phyloP scores from a whole-genome alignment of 2,888 invertebrate species.

The Euclidia mi region DNA sequence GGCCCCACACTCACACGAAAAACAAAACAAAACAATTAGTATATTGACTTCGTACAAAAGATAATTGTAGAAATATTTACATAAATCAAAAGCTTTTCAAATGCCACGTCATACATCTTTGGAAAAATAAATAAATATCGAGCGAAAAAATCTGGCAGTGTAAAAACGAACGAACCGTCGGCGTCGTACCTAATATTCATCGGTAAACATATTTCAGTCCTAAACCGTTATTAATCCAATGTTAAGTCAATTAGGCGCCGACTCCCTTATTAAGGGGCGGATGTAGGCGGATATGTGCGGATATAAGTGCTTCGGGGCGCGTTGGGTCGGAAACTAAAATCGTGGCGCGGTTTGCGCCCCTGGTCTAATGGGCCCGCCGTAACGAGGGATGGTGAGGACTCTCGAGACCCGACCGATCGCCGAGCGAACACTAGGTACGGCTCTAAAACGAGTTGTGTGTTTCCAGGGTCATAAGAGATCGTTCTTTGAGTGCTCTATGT shows the following conservation, averaged over 20 bases:
- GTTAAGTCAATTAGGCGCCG: constrained; percentile 87
- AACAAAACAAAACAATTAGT: no score
- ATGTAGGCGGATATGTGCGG: constrained; percentile 74
- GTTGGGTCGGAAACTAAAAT: constrained; percentile 82
- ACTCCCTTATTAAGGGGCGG: constrained; percentile 83
- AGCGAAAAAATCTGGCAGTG: constrained; percentile 38
- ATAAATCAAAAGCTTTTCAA: constrained; percentile 1
- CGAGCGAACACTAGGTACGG: constrained; percentile 57
- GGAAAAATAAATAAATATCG: constrained; percentile 31
- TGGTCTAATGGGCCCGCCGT: constrained; percentile 72
- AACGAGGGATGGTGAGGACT: constrained; percentile 71
- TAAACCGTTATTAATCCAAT: constrained; percentile 86
- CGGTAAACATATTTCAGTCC: constrained; percentile 79
- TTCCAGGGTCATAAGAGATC: constrained; percentile 74
- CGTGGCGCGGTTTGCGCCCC: constrained; percentile 67
- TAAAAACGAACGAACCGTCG: constrained; percentile 54
- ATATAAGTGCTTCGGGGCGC: constrained; percentile 77
- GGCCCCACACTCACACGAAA: no score
- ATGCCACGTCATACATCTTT: constrained; percentile 14
- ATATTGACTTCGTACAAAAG: constrained; percentile 1
- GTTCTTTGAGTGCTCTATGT: constrained; percentile 68
- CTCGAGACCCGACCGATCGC: constrained; percentile 65
- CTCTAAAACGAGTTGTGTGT: constrained; percentile 76
- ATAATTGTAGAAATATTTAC: background rate
- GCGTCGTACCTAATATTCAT: constrained; percentile 61